These are phyloP conservation scores for Tinea pellionella DNA, from an alignment of 2,888 invertebrate genomes.

Conservation along the genomic window DNA sequence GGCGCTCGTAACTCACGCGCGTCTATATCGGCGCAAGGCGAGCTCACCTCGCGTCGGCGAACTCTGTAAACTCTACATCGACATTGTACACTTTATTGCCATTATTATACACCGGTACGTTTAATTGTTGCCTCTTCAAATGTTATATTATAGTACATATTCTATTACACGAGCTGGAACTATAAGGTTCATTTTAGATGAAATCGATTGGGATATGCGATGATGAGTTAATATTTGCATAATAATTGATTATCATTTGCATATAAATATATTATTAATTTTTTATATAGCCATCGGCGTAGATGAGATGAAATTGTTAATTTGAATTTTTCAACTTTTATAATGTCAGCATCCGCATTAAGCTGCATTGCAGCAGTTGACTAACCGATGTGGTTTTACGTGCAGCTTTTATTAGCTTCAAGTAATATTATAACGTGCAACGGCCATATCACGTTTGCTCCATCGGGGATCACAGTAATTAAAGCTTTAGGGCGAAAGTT, in stretches of 20 bases:
- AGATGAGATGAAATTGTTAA: constrained; percentile 27
- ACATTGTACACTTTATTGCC: neutral
- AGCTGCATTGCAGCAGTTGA: constrained; percentile 38
- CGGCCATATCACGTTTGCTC: constrained; percentile 38
- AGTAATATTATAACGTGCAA: constrained; percentile 26
- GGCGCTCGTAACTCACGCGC: constrained; percentile 32
- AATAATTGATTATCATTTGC: too few relatives aligned
- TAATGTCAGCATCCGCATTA: constrained; percentile 38
- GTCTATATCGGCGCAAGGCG: constrained; percentile 9
- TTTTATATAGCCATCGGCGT: too few relatives aligned
- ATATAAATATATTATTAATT: too few relatives aligned
- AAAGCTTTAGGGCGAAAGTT: constrained; percentile 61
- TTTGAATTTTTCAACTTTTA: constrained; percentile 34
- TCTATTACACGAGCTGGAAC: neutral
- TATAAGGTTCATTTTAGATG: neutral
- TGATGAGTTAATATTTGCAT: too few relatives aligned
- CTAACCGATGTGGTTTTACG: constrained; percentile 27
- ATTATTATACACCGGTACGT: constrained; percentile 5
- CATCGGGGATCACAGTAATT: constrained; percentile 56
- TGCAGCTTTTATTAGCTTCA: constrained; percentile 32
- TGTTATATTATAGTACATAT: neutral
- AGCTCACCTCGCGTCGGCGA: neutral
- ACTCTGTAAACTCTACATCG: constrained; percentile 1
- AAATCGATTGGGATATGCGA: neutral
- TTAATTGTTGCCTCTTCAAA: constrained; percentile 1